Percentiles rank a stretch among this genome's conserved stretches.
Conservation (phyloP, 2,888 invertebrate species). For the Exocentrus adspersus region DNA sequence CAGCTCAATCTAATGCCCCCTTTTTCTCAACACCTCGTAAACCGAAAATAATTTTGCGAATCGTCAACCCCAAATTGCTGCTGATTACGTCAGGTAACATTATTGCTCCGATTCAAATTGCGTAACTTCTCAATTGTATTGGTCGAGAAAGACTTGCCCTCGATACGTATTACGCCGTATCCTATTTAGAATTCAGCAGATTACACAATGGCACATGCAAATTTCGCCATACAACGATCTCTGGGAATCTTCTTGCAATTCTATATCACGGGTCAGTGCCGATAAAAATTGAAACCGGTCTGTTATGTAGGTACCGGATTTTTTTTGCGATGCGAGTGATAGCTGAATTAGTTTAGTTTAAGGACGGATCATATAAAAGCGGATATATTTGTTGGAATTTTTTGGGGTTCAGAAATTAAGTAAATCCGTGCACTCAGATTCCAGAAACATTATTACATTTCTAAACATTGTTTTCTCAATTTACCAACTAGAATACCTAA, state of each 20-base stretch:
- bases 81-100: conserved; percentile 13
- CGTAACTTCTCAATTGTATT: conserved; percentile 32
- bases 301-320: conserved; percentile 9
- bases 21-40: conserved; percentile 14
- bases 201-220: conserved; percentile 39
- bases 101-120: conserved; percentile 23
- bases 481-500: too few species aligned
- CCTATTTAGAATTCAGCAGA: conserved; percentile 27
- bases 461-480: too few species aligned
- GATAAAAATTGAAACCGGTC: conserved; percentile 10
- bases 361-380: neutral
- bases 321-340: conserved; percentile 13
- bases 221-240: conserved; percentile 38
- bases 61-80: conserved; percentile 10
- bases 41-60: conserved; percentile 15
- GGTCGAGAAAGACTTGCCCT: conserved; percentile 7
- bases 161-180: conserved; percentile 6
- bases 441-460: too few species aligned
- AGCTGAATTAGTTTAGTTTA: neutral
- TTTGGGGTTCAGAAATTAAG: too few species aligned
- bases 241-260: conserved; percentile 25
- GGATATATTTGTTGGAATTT: too few species aligned
- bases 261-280: conserved; percentile 13
- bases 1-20: conserved; percentile 14
- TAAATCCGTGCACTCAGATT: too few species aligned